Base-by-base conservation (phyloP, 2,797 vertebrate genomes). In the Coregonus sp. region DNA sequence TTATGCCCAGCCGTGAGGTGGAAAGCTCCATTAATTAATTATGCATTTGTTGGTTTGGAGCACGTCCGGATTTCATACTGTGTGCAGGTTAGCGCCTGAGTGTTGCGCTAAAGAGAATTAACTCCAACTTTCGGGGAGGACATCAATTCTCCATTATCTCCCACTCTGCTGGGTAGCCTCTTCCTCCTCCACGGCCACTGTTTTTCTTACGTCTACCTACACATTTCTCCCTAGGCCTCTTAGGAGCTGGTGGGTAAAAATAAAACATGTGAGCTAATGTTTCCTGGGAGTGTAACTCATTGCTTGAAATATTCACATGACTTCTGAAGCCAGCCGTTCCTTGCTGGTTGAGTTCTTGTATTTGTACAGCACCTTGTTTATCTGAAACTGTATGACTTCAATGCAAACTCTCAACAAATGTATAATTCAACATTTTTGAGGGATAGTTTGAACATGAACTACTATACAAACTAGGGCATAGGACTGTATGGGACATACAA, bases 61-160 rank as follows among this genome's bases (percentile, higher is more conserved):
- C 11, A 16, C 75, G 50, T 86, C 87, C 78, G 74, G 86, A 87
- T 88, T 81, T 89, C 84, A 85, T 86, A 87, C 87, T 71, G 81
- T 16, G 37, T 74, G 83, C 84, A 87, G 90, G 90, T 89, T 90
- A 85, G 84, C 81, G 78, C 81, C 81, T 65, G 52, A 84, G 82
- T 83, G 85, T 88, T 87, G 86, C 83, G 73, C 82, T 92, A 92
- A 92, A 86, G 88, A 90, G 89, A 92, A 92, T 91, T 89, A 89
- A 88, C 88, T 87, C 85, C 80, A 77, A 84, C 88, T 86, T 87
- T 87, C 76, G 74, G 83, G 82, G 87, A 89, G 90, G 89, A 90
- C 90, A 92, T 91, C 81, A 86, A 89, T 89, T 90, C 85, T 91
- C 88, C 89, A 92, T 92, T 92, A 92, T 89, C 86, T 89, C 84